Percentiles rank a stretch among this genome's conserved stretches.
Evolutionary conservation across 2,113 vertebrate genomes (phyloP).

Genomic region (Stegostoma tigrinum): DNA sequence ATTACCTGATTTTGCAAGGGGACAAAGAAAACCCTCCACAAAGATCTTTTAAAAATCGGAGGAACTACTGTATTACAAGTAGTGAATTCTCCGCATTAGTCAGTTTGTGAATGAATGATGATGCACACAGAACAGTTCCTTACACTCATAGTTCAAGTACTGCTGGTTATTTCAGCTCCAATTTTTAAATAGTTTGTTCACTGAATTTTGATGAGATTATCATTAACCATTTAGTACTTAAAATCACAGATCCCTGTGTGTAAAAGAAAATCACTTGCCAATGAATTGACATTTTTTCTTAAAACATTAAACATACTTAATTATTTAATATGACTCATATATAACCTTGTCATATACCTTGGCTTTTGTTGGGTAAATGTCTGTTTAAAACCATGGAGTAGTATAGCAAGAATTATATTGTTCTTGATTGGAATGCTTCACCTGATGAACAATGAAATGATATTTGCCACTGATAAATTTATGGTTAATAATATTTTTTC

Average conservation of each 20-base stretch:
- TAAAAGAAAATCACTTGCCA: background rate
- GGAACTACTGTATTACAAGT: background rate
- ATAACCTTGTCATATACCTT: background rate
- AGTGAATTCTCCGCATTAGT: background rate
- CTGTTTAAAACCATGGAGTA: no score
- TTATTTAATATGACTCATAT: no score
- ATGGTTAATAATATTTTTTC: background rate
- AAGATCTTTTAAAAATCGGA: constrained; percentile 21
- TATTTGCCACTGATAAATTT: background rate
- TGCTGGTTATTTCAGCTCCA: background rate
- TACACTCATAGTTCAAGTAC: background rate
- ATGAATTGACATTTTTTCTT: background rate
- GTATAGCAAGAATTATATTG: background rate
- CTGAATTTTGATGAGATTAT: constrained; percentile 18
- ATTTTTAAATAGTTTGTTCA: constrained; percentile 23
- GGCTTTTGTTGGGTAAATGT: background rate
- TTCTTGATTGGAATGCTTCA: background rate
- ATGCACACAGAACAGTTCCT: background rate
- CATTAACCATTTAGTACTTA: constrained; percentile 8
- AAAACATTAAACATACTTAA: background rate
- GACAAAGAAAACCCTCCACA: background rate
- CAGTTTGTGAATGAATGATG: constrained; percentile 21
- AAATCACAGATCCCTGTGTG: background rate
- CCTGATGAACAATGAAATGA: background rate
- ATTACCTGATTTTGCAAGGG: background rate